Percentiles rank a stretch among this genome's conserved stretches.
phyloP scores from a whole-genome alignment of 2,113 vertebrate genomes.

The Chloropsis hardwickii region DNA sequence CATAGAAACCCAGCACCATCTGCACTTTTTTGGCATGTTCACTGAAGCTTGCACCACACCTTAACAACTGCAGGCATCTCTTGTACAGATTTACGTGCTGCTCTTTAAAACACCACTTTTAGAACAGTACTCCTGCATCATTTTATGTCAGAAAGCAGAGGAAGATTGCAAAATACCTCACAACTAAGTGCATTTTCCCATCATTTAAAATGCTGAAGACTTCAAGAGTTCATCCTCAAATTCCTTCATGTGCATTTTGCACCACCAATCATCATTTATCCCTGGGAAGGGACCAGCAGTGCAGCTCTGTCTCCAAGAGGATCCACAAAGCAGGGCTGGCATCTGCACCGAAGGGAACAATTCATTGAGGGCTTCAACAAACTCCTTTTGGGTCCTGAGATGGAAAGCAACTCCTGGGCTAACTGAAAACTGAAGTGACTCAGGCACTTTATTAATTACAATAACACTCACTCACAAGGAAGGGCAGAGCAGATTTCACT shows the following conservation, averaged over 20 bases:
- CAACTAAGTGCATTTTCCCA: neutral
- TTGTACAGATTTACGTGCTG: neutral
- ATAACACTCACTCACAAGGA: neutral
- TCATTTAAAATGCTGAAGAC: neutral
- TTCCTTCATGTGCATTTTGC: neutral
- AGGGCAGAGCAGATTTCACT: neutral
- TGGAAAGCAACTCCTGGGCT: neutral
- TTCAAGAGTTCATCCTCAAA: neutral
- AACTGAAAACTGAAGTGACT: neutral
- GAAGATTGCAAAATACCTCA: neutral
- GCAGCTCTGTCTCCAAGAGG: neutral
- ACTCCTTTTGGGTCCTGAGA: constrained; percentile 11
- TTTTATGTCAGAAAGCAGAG: neutral
- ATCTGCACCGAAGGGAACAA: constrained; percentile 11
- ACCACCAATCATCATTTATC: neutral
- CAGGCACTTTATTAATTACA: neutral
- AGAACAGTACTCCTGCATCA: neutral
- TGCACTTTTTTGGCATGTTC: neutral
- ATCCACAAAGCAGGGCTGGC: neutral
- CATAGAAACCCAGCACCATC: neutral
- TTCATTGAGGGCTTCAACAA: neutral
- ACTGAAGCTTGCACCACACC: neutral
- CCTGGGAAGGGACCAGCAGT: constrained; percentile 34
- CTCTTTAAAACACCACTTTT: neutral
- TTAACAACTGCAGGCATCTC: neutral